Base-by-base conservation (phyloP, 2,113 vertebrate genomes). In the Lycaon pictus region DNA sequence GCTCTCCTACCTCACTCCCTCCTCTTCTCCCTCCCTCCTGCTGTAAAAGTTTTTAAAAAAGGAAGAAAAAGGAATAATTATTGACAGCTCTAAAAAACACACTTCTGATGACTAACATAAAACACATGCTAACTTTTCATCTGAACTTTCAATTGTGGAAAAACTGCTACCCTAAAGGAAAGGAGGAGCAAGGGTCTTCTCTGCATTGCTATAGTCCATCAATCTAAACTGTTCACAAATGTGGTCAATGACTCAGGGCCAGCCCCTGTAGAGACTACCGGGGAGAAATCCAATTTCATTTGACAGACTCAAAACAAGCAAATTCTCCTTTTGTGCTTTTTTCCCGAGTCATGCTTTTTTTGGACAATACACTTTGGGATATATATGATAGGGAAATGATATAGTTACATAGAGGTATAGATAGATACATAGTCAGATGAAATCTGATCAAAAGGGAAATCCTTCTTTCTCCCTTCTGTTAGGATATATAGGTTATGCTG, bases 81-180 rank as follows among this genome's bases (percentile, higher is more conserved):
- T 72, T 58, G 25, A 60, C 23, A 67, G 25, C 22, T 95, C 63
- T 92, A 77, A 86, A 80, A 96, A 60, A 37, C 51, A 60, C 2
- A 37, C 62, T 90, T 92, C 80, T 72, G 11, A 32, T 10, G 62
- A 16, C 60, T 72, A 67, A 80, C 43, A 1, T 32, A 79, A 96
- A 93, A 76, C 43, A 53, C 65, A 69, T 77, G 84, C 67, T 71
- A 43, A 53, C 74, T 65, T 95, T 94, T 67, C n/a, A n/a, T 63
- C 58, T 63, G 11, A 71, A n/a, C 19, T 32, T 2, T 19, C 11
- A 51, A 48, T 15, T 53, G 8, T 62, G 80, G n/a, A 58, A 32
- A 69, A 15, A 11, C 20, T 63, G 1, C 35, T 67, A 37, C 10
- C 65, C 20, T 72, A 13, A 67, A 74, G 19, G n/a, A 43, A 53